Evolutionary conservation across 2,113 vertebrate genomes (phyloP).

Genomic region (Lepidothrix coronata): DNA sequence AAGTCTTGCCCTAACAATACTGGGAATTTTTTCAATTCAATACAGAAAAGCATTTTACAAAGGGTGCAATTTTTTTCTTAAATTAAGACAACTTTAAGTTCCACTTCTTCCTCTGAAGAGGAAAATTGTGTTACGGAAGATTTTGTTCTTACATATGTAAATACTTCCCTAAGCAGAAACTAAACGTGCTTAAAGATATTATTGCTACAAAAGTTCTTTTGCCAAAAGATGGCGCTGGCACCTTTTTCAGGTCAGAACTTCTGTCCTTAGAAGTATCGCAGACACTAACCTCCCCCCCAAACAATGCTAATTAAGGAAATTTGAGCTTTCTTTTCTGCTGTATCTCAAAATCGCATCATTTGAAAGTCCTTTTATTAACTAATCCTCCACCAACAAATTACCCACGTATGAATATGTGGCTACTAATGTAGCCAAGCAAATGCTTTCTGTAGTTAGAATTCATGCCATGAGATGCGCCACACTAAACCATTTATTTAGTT

Average conservation of each 20-base stretch:
- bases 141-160: background rate
- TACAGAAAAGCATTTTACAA: background rate
- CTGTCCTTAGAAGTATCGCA: background rate
- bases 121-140: background rate
- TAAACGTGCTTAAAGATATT: background rate
- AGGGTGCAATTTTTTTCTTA: background rate
- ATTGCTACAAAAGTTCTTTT: background rate
- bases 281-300: background rate
- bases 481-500: background rate
- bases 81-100: background rate
- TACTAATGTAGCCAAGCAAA: background rate
- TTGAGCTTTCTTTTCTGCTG: background rate
- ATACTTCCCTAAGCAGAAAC: background rate
- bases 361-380: background rate
- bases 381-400: background rate
- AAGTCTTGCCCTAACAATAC: background rate
- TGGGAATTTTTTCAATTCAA: background rate
- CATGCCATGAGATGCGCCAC: background rate
- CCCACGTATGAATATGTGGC: background rate
- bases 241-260: background rate
- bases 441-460: background rate
- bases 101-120: background rate
- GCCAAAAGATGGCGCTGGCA: background rate
- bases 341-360: background rate
- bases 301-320: background rate